These are phyloP conservation scores for Gobio occitaniae DNA, from an alignment of 2,797 vertebrate species.

Conservation along the genomic window DNA sequence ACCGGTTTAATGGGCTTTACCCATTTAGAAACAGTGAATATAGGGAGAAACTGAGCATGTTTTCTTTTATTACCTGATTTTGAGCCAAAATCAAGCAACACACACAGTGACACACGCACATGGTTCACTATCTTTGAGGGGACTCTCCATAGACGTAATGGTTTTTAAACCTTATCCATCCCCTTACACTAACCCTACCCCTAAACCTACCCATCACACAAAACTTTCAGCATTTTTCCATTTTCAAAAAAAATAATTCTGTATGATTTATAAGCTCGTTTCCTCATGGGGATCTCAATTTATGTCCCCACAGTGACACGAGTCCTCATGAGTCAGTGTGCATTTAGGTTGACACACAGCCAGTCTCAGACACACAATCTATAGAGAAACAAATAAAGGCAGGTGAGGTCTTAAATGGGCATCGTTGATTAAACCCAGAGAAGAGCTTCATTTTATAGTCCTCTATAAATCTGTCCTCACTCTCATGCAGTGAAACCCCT, in stretches of 20 bases:
- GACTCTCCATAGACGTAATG: too few species aligned
- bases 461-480: constrained; percentile 57
- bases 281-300: too few species aligned
- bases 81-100: neutral
- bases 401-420: constrained; percentile 52
- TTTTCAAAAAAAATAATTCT: too few species aligned
- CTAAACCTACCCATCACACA: too few species aligned
- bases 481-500: constrained; percentile 13
- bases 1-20: neutral
- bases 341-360: neutral
- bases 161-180: too few species aligned
- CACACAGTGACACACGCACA: neutral
- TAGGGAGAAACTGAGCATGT: neutral
- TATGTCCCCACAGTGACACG: too few species aligned
- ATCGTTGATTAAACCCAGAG: constrained; percentile 26
- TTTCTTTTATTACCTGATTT: constrained; percentile 2
- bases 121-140: too few species aligned
- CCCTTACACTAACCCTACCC: too few species aligned
- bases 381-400: constrained; percentile 54
- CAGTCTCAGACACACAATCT: neutral
- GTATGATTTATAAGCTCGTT: too few species aligned
- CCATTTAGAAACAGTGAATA: neutral
- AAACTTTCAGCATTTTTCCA: too few species aligned
- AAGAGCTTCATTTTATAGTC: constrained; percentile 49
- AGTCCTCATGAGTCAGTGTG: too few species aligned